These are phyloP conservation scores for Barbus barbus DNA, from an alignment of 2,113 vertebrate species.

Conservation along the genomic window DNA sequence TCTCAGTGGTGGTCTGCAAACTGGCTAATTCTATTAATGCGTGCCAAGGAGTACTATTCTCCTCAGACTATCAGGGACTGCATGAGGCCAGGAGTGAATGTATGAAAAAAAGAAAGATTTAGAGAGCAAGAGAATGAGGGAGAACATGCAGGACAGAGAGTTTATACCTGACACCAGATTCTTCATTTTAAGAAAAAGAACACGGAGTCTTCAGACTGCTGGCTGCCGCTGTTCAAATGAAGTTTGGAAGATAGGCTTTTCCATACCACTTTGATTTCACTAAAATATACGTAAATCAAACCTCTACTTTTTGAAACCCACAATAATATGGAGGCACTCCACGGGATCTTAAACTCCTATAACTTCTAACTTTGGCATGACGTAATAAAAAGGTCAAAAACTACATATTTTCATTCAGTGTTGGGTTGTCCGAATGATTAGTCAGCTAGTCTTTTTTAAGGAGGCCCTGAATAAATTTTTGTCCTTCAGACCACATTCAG, in stretches of 20 bases:
- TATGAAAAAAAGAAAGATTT: neutral
- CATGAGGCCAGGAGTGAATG: conserved; percentile 43
- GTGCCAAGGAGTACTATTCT: conserved; percentile 59
- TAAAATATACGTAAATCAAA: neutral
- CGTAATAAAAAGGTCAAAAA: neutral
- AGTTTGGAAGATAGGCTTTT: conserved; percentile 7
- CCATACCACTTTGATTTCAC: neutral
- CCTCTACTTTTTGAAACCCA: neutral
- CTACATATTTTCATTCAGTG: neutral
- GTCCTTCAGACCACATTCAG: neutral
- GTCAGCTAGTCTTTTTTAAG: neutral
- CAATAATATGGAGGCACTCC: neutral
- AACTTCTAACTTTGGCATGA: neutral
- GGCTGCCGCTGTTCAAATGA: neutral
- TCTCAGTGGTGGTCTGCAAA: conserved; percentile 68
- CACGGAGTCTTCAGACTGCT: conserved; percentile 32
- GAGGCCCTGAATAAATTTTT: neutral
- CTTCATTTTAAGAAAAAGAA: neutral
- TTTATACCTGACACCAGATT: conserved; percentile 11
- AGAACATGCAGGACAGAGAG: neutral
- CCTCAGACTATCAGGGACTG: conserved; percentile 45
- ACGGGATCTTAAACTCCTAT: neutral
- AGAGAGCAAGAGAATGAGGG: conserved; percentile 16
- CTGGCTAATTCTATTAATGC: conserved; percentile 65
- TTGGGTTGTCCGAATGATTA: neutral